phyloP scores from a whole-genome alignment of 2,888 invertebrate genomes.

The Ganaspis brasiliensis region DNA sequence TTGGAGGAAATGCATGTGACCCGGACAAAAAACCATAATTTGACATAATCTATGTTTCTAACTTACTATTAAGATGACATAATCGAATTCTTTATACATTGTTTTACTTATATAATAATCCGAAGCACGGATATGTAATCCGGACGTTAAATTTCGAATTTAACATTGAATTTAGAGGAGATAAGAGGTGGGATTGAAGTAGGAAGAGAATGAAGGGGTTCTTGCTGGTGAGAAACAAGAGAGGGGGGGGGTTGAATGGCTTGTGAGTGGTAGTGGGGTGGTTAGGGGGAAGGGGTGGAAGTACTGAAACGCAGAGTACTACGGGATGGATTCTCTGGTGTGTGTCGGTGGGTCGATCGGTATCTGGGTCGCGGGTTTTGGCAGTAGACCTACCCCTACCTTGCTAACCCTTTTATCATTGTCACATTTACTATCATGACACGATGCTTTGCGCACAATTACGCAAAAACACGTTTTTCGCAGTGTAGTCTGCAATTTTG shows the following conservation, averaged over 20 bases:
- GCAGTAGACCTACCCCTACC: constrained; percentile 72
- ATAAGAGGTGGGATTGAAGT: constrained; percentile 24
- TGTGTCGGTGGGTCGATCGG: constrained; percentile 79
- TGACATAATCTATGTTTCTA: no score
- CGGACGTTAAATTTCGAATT: neutral
- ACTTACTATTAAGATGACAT: no score
- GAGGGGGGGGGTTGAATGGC: constrained; percentile 38
- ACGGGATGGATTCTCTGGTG: constrained; percentile 57
- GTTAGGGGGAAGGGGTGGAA: constrained; percentile 49
- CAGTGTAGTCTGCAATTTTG: constrained; percentile 12
- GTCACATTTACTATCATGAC: constrained; percentile 56
- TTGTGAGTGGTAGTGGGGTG: constrained; percentile 27
- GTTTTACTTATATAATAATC: no score
- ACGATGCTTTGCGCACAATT: constrained; percentile 31
- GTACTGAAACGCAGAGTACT: constrained; percentile 53
- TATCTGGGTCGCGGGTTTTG: constrained; percentile 81
- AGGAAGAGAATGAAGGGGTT: constrained; percentile 41
- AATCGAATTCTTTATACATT: no score
- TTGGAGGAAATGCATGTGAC: no score
- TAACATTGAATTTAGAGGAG: constrained; percentile 1
- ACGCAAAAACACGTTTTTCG: constrained; percentile 45
- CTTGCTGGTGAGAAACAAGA: constrained; percentile 43
- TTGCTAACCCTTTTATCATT: constrained; percentile 53
- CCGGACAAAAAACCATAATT: no score
- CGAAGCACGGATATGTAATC: neutral